Base-by-base conservation (phyloP, 2,888 invertebrate species). In the Eupithecia subumbrata region DNA sequence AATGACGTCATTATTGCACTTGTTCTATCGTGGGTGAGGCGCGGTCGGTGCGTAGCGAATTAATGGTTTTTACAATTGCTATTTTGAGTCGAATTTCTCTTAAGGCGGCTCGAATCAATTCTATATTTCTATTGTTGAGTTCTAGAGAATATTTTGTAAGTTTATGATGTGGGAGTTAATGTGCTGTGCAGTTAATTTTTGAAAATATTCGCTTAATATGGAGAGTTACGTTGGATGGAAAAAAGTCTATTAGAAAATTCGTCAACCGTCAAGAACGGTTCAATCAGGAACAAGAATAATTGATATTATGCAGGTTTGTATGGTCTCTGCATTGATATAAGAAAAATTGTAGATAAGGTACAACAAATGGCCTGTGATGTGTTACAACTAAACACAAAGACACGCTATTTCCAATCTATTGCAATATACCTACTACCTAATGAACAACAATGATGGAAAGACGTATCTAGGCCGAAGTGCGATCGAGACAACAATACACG, bases 1-100 rank as follows among this genome's bases (percentile, higher is more conserved):
- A 90, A 90, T 91, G 89, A 90, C 88, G 89, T 91, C 89, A 92
- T 90, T 89, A 88, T 88, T 87, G 87, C 93, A 93, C 92, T 93
- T 93, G 93, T 89, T 83, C 76, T 69, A 73, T 76, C 81, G 90
- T 90, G 90, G 89, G 89, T 88, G 83, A 82, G 81, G 75, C 84
- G 84, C 93, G 89, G 86, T 90, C 91, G 89, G 92, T 91, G 94
- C 91, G 90, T 91, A 81, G 60, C 92, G 72, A 92, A 95, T 93
- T 84, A 73, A 84, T 85, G 87, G 90, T 91, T 93, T 94, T 93
- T 93, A 91, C 87, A 94, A 91, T 91, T 90, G 84, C 87, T 85
- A 86, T 85, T 84, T 85, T 83, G 88, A 88, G 84, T 86, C 85
- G 86, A 88, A 88, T 89, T 84, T 82, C 84, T 74, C 74, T 83